Evolutionary conservation across 2,797 vertebrate species (phyloP).

Genomic region (Sebastes minor): DNA sequence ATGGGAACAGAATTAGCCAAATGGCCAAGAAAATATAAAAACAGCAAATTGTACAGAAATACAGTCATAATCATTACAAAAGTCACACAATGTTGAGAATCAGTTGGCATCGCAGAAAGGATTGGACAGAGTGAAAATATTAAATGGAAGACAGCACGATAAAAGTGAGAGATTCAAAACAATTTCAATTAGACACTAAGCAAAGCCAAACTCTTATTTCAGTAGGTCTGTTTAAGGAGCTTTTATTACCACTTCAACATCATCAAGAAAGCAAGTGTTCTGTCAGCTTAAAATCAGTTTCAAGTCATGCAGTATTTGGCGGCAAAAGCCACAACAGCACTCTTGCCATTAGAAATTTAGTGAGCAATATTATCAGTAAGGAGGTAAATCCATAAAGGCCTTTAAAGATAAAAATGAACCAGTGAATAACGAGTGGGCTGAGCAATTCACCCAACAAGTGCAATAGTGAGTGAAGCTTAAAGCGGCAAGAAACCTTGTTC

Average conservation of each 20-base stretch:
- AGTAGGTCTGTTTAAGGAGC: neutral
- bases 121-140: neutral
- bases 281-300: neutral
- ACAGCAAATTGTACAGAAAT: neutral
- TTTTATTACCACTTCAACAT: neutral
- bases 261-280: neutral
- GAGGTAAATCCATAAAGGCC: neutral
- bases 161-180: neutral
- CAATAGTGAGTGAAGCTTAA: neutral
- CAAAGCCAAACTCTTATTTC: neutral
- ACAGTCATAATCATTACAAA: neutral
- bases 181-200: neutral
- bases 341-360: neutral
- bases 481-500: neutral
- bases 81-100: neutral
- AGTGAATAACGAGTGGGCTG: neutral
- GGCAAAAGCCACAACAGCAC: neutral
- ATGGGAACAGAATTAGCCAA: neutral
- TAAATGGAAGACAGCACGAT: neutral
- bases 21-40: neutral
- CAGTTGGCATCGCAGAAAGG: neutral
- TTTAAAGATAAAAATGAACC: neutral
- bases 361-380: neutral
- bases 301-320: neutral
- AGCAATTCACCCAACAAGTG: neutral